Percentiles rank a stretch among this genome's conserved stretches.
These are phyloP conservation scores for Drosophila engyochracea DNA, from an alignment of 2,888 invertebrate species.

Conservation along the genomic window DNA sequence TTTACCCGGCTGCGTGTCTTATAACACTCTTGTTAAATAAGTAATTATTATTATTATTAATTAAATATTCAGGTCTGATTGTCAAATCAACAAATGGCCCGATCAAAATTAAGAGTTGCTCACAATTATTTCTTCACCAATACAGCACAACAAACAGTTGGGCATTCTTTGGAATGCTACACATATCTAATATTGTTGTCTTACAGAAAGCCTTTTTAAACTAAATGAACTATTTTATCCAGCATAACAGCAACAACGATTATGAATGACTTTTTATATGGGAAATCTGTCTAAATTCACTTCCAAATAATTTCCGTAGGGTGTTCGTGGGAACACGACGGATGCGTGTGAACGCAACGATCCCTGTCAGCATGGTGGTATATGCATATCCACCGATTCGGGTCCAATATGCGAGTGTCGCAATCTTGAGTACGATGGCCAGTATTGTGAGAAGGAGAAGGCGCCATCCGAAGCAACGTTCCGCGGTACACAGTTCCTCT, in stretches of 20 bases:
- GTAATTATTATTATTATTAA: neutral
- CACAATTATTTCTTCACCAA: neutral
- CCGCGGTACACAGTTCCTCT: constrained; percentile 95
- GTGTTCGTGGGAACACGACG: constrained; percentile 88
- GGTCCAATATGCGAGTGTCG: constrained; percentile 98
- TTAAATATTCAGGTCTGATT: neutral
- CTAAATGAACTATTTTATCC: neutral
- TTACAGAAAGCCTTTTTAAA: neutral
- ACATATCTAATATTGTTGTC: neutral
- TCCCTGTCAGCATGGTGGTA: constrained; percentile 97
- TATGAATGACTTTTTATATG: neutral
- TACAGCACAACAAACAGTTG: neutral
- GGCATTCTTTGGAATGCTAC: neutral
- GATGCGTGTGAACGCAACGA: constrained; percentile 95
- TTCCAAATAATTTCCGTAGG: constrained; percentile 44
- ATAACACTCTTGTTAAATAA: neutral
- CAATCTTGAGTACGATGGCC: constrained; percentile 96
- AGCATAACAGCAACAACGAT: neutral
- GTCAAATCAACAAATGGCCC: neutral
- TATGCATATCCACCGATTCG: constrained; percentile 97
- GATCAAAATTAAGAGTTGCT: neutral
- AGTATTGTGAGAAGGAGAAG: constrained; percentile 97
- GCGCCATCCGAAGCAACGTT: constrained; percentile 97
- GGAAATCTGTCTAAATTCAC: neutral
- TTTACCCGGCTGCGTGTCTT: neutral